Evolutionary conservation across 2,113 vertebrate species (phyloP), one percentile per base, ranked within the genome.

Genomic region (Mastomys coucha): DNA sequence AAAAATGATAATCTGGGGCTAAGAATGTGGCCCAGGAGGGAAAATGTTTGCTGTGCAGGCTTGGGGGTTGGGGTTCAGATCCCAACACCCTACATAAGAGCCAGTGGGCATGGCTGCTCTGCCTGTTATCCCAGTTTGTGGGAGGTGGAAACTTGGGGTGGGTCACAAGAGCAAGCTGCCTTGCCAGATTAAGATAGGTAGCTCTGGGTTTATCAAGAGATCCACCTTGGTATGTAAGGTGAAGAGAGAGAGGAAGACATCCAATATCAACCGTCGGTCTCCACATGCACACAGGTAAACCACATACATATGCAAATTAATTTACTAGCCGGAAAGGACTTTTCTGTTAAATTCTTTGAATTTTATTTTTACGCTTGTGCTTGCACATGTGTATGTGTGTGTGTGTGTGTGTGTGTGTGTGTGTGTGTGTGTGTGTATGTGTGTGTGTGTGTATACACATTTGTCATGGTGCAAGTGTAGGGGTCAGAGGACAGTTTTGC

Each of bases 371-470:
- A 19, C 3, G 60, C 9, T 22, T 9, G 60, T 63, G 60, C 26
- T 20, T 63, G 60, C 26, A 22, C 8, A 7, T 63, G 60, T 63
- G 20, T 60, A 20, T 60, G 58, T 60, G 6, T 60, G 20, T 60
- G 22, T 24, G 60, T 24, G 60, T 24, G 22, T 63, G 7, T 60
- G 20, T 60, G 1, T 19, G 56, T 56, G 51, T 53, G 31, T 31
- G 11, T 42, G 22, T 11, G 19, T 73, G 70, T 73, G 39, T 77
- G 45, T 49, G 26, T n/a, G 3, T 20, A 3, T n/a, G n/a, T n/a
- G n/a, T 53, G 53, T 22, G 1, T 22, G n/a, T n/a, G 0, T 13
- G 7, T 22, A 56, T 20, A n/a, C 36, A 58, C 2, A 0, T 13
- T 80, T 58, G 81, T 13, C 58, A 63, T 10, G 58, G 81, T 42